A percentile compares a stretch with the other conserved stretches of the same genome.
These are phyloP conservation scores for Ethmia dodecea DNA, from an alignment of 2,888 invertebrate species.

Conservation along the genomic window DNA sequence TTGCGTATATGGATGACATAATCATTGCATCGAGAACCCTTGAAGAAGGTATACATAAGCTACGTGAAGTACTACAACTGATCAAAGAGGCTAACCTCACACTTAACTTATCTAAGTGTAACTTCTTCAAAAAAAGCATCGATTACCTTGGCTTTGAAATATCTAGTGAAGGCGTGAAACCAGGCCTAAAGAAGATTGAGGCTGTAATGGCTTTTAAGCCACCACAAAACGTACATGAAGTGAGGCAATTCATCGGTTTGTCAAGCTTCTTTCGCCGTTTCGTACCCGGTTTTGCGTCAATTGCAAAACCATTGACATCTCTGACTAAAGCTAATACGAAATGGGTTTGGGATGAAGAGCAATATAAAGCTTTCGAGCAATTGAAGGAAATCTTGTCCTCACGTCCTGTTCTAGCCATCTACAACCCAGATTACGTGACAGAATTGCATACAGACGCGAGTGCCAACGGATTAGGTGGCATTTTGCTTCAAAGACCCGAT, in stretches of 20 bases:
- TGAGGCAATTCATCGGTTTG: too few species aligned
- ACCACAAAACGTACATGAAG: slow-evolving; percentile 3
- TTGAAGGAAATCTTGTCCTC: neutral
- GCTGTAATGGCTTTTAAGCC: neutral
- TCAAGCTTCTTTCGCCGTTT: too few species aligned
- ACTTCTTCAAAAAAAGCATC: slow-evolving; percentile 2
- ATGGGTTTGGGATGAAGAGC: slow-evolving; percentile 1
- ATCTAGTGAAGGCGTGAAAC: neutral
- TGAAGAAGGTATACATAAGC: neutral
- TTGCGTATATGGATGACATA: slow-evolving; percentile 1
- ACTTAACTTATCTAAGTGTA: slow-evolving; percentile 4
- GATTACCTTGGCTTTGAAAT: slow-evolving; percentile 7
- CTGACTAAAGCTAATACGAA: neutral
- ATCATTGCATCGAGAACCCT: neutral
- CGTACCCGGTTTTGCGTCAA: too few species aligned
- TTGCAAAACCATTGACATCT: too few species aligned
- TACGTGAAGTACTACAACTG: slow-evolving; percentile 4
- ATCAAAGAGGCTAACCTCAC: slow-evolving; percentile 5
- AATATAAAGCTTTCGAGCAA: neutral
- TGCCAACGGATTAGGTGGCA: too few species aligned
- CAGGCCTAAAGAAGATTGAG: slow-evolving; percentile 2
- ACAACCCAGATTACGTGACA: too few species aligned
- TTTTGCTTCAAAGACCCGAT: too few species aligned
- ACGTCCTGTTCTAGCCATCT: slow-evolving; percentile 1
- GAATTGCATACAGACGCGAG: too few species aligned